Percentiles rank a stretch among this genome's conserved stretches.
Evolutionary conservation across 2,797 vertebrate species (phyloP).

Genomic region (Acipenser transmontanus): DNA sequence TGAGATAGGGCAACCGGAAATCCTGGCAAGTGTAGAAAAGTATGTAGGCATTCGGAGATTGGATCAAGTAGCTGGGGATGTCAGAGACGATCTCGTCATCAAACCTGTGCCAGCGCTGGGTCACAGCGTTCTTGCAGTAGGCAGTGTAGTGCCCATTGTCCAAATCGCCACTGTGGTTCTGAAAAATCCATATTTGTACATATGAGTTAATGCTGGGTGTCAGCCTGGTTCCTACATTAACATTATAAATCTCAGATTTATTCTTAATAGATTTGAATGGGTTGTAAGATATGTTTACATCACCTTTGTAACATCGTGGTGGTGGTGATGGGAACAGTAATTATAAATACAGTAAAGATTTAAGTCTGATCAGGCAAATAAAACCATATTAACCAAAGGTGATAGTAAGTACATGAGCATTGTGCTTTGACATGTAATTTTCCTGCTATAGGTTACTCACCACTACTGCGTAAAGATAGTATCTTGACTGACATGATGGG

Average conservation of each 20-base stretch:
- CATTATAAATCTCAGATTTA: not conserved
- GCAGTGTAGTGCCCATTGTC: constrained; percentile 79
- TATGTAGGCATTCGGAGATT: constrained; percentile 67
- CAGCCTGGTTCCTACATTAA: constrained; percentile 2
- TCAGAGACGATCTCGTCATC: constrained; percentile 59
- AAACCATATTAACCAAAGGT: too few species aligned
- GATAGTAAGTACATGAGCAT: too few species aligned
- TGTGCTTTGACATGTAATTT: too few species aligned
- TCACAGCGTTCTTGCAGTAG: constrained; percentile 61
- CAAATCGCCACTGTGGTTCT: constrained; percentile 77
- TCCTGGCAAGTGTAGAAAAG: constrained; percentile 67
- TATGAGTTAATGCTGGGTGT: not conserved
- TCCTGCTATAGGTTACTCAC: constrained; percentile 47
- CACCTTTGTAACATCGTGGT: too few species aligned
- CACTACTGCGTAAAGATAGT: constrained; percentile 72
- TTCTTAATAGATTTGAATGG: not conserved
- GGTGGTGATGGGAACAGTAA: too few species aligned
- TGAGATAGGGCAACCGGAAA: constrained; percentile 44
- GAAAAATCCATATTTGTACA: constrained; percentile 14
- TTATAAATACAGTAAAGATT: too few species aligned
- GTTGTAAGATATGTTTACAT: not conserved
- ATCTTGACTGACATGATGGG: constrained; percentile 40
- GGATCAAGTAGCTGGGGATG: constrained; percentile 56
- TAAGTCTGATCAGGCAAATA: too few species aligned
- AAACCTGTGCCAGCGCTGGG: constrained; percentile 67